Evolutionary conservation across 2,797 vertebrate species (phyloP), one percentile per base, ranked within the genome.

Genomic region (Triplophysa yarkandensis): DNA sequence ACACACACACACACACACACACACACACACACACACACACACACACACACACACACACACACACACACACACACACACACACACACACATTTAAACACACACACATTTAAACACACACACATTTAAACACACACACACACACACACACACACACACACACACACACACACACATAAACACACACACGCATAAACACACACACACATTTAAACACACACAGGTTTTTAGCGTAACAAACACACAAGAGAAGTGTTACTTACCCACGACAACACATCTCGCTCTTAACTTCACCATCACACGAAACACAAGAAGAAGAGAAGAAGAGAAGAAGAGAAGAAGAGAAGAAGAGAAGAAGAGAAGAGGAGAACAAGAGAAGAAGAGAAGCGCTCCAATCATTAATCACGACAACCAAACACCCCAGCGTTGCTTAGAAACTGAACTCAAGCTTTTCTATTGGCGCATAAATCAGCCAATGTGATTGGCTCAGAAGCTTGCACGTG

Each of bases 271-370:
- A 83, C 91, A 93, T 30, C 86, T 86, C 23, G 92, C 88, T 77
- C 92, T 88, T 74, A 93, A 60, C 74, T 91, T 93, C 85, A 92
- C 92, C 92, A 93, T 93, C 0, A 23, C 5, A 14, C 1, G 0
- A 1, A 10, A 34, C 0, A 27, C 2, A n/a, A 36, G 65, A n/a
- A 32, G n/a, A n/a, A n/a, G n/a, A n/a, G n/a, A n/a, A n/a, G n/a
- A n/a, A n/a, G n/a, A n/a, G n/a, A n/a, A n/a, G n/a, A n/a, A n/a
- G n/a, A n/a, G n/a, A n/a, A n/a, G n/a, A n/a, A n/a, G n/a, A n/a
- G n/a, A n/a, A n/a, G n/a, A n/a, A n/a, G n/a, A n/a, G n/a, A n/a
- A n/a, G n/a, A n/a, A n/a, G n/a, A n/a, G n/a, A n/a, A n/a, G n/a
- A n/a, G n/a, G n/a, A n/a, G n/a, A n/a, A n/a, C n/a, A n/a, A n/a